Evolutionary conservation across 2,113 vertebrate genomes (phyloP).

Genomic region (Chrysemys picta): DNA sequence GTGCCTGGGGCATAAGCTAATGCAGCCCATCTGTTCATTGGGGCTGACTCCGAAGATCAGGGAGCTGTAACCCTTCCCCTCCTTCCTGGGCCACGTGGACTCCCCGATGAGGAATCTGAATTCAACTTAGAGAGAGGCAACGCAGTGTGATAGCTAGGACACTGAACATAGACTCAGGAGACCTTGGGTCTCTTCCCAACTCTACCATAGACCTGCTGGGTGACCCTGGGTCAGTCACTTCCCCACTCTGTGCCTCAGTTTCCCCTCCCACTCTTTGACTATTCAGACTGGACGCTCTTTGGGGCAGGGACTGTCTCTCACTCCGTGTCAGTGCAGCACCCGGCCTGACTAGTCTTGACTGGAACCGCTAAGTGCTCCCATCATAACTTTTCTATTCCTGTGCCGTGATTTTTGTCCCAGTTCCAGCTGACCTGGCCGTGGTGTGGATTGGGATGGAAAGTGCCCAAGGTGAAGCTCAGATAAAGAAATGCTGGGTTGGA

Average conservation of each 20-base stretch:
- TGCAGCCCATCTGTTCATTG: too few species aligned
- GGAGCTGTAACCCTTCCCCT: neutral
- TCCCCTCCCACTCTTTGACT: neutral
- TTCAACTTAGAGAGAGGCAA: neutral
- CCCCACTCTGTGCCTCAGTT: neutral
- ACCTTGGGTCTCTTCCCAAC: neutral
- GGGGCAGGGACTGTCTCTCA: neutral
- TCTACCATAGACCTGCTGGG: neutral
- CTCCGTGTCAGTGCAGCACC: neutral
- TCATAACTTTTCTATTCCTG: neutral
- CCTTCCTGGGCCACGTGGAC: neutral
- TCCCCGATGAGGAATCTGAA: too few species aligned
- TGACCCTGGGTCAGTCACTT: neutral
- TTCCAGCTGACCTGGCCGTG: fast-evolving
- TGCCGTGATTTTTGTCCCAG: neutral
- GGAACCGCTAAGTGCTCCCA: neutral
- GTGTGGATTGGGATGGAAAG: neutral
- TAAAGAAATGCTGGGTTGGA: neutral
- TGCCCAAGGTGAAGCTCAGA: neutral
- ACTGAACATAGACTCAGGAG: too few species aligned
- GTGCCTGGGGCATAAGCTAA: too few species aligned
- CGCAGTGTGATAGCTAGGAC: too few species aligned
- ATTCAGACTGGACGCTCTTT: neutral
- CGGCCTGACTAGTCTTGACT: neutral
- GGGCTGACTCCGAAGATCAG: too few species aligned